These are phyloP conservation scores for Archips crataeganus DNA, from an alignment of 2,888 invertebrate genomes.

Conservation along the genomic window DNA sequence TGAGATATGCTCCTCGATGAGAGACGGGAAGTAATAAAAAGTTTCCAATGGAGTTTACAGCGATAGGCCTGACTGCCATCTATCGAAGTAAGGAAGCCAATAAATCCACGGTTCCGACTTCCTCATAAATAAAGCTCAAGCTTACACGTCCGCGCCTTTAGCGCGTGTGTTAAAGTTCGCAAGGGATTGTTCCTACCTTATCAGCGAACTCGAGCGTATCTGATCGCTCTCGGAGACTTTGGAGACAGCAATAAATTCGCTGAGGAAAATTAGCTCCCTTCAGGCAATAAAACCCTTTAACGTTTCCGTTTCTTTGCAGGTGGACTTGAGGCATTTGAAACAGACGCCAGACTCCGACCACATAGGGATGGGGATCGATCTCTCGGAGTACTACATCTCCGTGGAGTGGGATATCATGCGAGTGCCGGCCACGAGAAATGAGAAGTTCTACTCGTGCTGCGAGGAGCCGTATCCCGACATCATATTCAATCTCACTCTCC, in stretches of 20 bases:
- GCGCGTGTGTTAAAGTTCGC: conserved; percentile 66
- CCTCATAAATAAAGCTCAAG: conserved; percentile 70
- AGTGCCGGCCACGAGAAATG: conserved; percentile 95
- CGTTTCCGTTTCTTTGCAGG: conserved; percentile 83
- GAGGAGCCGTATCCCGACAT: conserved; percentile 99
- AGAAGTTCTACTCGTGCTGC: conserved; percentile 98
- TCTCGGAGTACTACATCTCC: conserved; percentile 97
- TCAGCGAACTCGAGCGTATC: conserved; percentile 54
- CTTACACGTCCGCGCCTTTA: conserved; percentile 62
- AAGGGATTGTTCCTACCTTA: conserved; percentile 56
- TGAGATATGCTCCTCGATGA: conserved; percentile 55
- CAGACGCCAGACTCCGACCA: conserved; percentile 95
- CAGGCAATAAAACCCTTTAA: conserved; percentile 56
- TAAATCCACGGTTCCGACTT: conserved; percentile 74
- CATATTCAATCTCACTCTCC: conserved; percentile 97
- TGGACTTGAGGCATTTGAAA: conserved; percentile 94
- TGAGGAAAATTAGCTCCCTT: conserved; percentile 58
- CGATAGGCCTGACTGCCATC: conserved; percentile 64
- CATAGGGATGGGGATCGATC: conserved; percentile 95
- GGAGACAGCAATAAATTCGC: conserved; percentile 63
- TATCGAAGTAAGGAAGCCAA: conserved; percentile 71
- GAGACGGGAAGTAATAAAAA: conserved; percentile 56
- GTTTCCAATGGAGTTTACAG: conserved; percentile 62
- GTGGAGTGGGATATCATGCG: conserved; percentile 99
- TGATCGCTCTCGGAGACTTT: conserved; percentile 59